Evolutionary conservation across 2,888 invertebrate genomes (phyloP).

Genomic region (Callyntrura guangdongensis): DNA sequence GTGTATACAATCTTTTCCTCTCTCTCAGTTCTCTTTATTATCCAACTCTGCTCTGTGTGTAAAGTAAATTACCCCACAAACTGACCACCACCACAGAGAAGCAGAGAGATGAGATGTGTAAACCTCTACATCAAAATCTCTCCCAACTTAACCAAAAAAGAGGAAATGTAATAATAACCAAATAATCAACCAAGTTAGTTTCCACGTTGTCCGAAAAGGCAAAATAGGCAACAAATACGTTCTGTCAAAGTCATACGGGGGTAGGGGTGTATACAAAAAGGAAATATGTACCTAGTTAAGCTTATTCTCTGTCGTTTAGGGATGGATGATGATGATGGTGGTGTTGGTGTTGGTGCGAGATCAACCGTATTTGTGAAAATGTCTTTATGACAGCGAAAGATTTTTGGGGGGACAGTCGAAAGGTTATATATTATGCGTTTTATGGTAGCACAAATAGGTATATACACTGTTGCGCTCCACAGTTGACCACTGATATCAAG

Average conservation of each 20-base stretch:
- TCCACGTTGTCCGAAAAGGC: slow-evolving; percentile 6
- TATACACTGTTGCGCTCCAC: slow-evolving; percentile 37
- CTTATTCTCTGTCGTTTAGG: too few relatives aligned
- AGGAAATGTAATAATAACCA: slow-evolving; percentile 70
- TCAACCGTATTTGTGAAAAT: too few relatives aligned
- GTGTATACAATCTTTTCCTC: background rate
- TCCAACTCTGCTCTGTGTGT: slow-evolving; percentile 2
- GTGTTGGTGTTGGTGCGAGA: too few relatives aligned
- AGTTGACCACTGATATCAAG: too few relatives aligned
- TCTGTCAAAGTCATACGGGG: too few relatives aligned
- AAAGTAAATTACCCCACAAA: slow-evolving; percentile 62
- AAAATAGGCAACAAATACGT: too few relatives aligned
- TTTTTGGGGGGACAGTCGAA: too few relatives aligned
- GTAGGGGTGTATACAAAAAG: too few relatives aligned
- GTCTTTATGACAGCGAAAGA: too few relatives aligned
- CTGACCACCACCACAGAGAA: slow-evolving; percentile 61
- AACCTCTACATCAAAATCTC: background rate
- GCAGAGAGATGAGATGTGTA: background rate
- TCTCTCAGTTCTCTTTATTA: background rate
- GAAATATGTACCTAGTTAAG: too few relatives aligned
- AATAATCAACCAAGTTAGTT: slow-evolving; percentile 66
- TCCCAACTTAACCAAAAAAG: background rate
- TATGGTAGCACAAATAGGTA: background rate
- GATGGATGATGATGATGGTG: too few relatives aligned
- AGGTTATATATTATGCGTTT: too few relatives aligned